Base-by-base conservation (phyloP, 2,113 vertebrate genomes). In the Sardina pilchardus region DNA sequence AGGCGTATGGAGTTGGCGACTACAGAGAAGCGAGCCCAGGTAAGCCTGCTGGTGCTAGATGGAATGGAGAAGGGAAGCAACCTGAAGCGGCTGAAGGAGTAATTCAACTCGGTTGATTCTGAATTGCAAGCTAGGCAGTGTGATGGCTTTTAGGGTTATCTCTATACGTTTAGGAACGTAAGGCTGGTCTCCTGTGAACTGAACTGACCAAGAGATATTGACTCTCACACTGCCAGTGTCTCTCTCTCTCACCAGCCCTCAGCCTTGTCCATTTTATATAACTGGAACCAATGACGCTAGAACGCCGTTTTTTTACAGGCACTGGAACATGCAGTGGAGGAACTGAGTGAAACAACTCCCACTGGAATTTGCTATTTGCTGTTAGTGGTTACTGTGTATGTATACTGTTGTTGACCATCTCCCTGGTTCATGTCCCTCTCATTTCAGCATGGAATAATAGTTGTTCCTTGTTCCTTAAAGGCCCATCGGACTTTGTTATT, bases 21-120 rank as follows among this genome's bases (percentile, higher is more conserved):
- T 99, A 99, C 53, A 91, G 96, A 26, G 98, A 99, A 92, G 96
- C 98, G 85, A 99, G 98, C 91, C 98, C 98, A 96, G 98, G 98
- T 99, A 91, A 94, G 93, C 26, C 21, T 89, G 56, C 80, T 45
- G 48, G 67, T 39, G 36, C 81, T 1, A n/a, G 26, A 42, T 16
- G 30, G 42, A 26, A 50, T 17, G 50, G 50, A 53, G 50, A 59
- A 21, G 53, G 19, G 19, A 59, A 17, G 48, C 48, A 50, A 16
- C 48, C 17, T 50, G 12, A 50, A 12, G 10, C 3, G 16, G 48
- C 12, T 50, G 9, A 50, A 56, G 1, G 53, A 24, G 3, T 4
- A 21, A 2, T 56, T 56, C 0, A 75, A 75, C 16, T 34, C 30
- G 36, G 9, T 36, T 75, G 9, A 75, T 36, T 75, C 9, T 34